These are phyloP conservation scores for Lucifuga dentata DNA, from an alignment of 2,113 vertebrate genomes.

Conservation along the genomic window DNA sequence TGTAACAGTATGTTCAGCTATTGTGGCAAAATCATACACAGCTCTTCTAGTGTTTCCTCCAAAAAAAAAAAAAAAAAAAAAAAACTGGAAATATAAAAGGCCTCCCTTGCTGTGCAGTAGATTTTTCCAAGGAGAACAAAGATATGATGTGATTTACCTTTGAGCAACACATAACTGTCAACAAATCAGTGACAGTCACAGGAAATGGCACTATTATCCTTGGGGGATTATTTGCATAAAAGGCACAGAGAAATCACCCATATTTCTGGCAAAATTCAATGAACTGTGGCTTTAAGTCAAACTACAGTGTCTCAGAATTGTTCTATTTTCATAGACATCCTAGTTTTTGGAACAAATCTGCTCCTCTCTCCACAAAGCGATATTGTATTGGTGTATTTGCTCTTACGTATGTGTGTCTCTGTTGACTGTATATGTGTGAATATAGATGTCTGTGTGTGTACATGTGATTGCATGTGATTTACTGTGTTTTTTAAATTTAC, in stretches of 20 bases:
- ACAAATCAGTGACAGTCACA: constrained; percentile 35
- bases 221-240: constrained; percentile 25
- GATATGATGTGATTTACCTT: constrained; percentile 49
- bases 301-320: no score
- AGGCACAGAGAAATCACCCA: constrained; percentile 18
- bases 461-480: no score
- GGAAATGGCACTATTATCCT: constrained; percentile 40
- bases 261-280: constrained; percentile 2
- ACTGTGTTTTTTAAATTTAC: no score
- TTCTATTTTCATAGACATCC: not conserved
- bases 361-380: not conserved
- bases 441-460: no score
- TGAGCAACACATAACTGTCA: constrained; percentile 55
- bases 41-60: not conserved
- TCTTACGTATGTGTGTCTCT: no score
- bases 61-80: no score
- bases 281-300: no score
- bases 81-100: not conserved
- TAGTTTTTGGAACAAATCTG: not conserved
- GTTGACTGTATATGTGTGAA: no score
- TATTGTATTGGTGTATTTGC: no score
- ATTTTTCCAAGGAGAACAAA: not conserved
- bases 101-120: not conserved
- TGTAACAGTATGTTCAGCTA: no score
- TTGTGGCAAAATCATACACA: no score